These are phyloP conservation scores for Protobothrops mucrosquamatus DNA, from an alignment of 2,113 vertebrate species.

Conservation along the genomic window DNA sequence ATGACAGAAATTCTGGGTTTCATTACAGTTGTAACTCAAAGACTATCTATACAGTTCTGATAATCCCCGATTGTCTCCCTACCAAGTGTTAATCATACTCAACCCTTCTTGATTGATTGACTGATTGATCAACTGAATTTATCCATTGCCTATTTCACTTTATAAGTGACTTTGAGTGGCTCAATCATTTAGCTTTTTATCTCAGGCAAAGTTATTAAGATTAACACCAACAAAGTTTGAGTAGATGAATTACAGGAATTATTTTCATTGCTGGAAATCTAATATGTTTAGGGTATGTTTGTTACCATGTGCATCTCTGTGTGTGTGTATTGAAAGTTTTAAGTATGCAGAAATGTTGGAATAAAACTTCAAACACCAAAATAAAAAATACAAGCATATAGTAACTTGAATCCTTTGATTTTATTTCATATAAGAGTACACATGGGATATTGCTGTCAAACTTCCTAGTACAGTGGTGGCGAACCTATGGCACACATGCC, in stretches of 20 bases:
- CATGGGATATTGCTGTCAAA: background rate
- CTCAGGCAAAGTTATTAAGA: background rate
- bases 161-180: no score
- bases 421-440: background rate
- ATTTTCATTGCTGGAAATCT: background rate
- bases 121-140: no score
- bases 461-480: background rate
- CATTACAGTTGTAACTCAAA: no score
- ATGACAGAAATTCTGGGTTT: no score
- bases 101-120: background rate
- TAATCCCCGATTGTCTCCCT: background rate
- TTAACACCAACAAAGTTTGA: background rate
- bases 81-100: background rate
- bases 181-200: background rate
- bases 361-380: background rate
- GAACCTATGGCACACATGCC: no score
- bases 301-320: background rate
- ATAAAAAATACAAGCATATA: background rate
- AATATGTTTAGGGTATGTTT: background rate
- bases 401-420: background rate
- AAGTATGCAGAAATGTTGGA: background rate
- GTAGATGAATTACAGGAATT: background rate
- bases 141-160: no score
- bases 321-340: background rate
- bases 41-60: background rate